A percentile compares a stretch with the other conserved stretches of the same genome.
Evolutionary conservation across 2,888 invertebrate genomes (phyloP).

Genomic region (Rapana venosa): DNA sequence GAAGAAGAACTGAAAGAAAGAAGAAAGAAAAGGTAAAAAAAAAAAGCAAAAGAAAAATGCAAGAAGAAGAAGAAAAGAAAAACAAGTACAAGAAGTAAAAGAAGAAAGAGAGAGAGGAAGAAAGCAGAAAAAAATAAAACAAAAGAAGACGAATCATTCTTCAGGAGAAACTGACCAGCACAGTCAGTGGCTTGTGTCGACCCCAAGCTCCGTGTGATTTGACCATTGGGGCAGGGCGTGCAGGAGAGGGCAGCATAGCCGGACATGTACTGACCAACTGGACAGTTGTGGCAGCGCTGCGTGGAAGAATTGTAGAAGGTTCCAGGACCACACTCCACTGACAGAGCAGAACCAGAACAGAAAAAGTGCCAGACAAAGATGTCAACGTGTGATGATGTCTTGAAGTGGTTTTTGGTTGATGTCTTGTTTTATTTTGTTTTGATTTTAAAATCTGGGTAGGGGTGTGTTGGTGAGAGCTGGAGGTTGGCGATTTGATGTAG

Average conservation of each 20-base stretch:
- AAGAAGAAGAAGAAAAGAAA: not conserved
- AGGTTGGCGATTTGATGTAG: no score
- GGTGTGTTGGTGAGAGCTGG: no score
- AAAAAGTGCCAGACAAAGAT: no score
- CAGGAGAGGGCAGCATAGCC: slow-evolving; percentile 87
- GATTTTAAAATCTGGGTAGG: no score
- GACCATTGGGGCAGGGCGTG: slow-evolving; percentile 69
- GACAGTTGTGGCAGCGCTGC: slow-evolving; percentile 89
- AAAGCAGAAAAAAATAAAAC: not conserved
- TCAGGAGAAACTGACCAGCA: slow-evolving; percentile 52
- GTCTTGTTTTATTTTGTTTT: no score
- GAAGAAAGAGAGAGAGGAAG: not conserved
- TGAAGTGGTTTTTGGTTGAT: no score
- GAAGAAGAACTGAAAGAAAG: not conserved
- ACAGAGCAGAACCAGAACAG: slow-evolving; percentile 21
- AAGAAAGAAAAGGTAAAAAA: not conserved
- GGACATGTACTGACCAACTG: slow-evolving; percentile 75
- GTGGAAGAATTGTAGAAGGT: slow-evolving; percentile 87
- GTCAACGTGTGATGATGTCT: no score
- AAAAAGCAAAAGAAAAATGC: not conserved
- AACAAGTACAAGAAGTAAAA: no score
- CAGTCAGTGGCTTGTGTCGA: slow-evolving; percentile 49
- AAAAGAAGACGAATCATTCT: not conserved
- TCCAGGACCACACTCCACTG: slow-evolving; percentile 89
- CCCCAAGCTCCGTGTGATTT: slow-evolving; percentile 59